Evolutionary conservation across 2,888 invertebrate genomes (phyloP).

Genomic region (Andrena haemorrhoa): DNA sequence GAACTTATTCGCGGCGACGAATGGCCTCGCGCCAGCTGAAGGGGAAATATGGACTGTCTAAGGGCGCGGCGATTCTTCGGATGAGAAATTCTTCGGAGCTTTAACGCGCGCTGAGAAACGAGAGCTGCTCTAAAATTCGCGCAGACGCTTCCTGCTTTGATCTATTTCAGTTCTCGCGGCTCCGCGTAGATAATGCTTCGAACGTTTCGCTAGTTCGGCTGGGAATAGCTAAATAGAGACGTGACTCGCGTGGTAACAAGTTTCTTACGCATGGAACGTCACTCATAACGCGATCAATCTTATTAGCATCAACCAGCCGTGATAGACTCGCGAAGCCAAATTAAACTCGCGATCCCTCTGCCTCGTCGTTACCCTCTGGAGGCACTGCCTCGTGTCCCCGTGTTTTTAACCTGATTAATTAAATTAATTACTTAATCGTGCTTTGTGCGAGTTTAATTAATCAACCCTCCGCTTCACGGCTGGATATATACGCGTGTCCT

Average conservation of each 20-base stretch:
- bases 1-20: constrained; percentile 1
- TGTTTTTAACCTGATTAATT: constrained; percentile 32
- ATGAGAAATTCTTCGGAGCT: not conserved
- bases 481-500: not conserved
- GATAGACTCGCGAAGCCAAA: no score
- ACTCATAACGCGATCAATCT: no score
- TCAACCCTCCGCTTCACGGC: constrained; percentile 8
- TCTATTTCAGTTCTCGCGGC: no score
- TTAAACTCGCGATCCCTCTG: not conserved
- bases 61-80: not conserved
- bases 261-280: no score
- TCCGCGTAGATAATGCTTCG: no score
- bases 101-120: no score
- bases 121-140: no score
- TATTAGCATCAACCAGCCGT: no score
- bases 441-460: constrained; percentile 37
- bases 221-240: no score
- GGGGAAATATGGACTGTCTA: not conserved
- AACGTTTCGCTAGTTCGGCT: no score
- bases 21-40: constrained; percentile 2
- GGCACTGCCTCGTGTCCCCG: not conserved
- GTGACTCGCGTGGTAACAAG: no score
- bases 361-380: not conserved
- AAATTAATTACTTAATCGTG: constrained; percentile 35
- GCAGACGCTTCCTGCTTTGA: no score